phyloP scores from a whole-genome alignment of 2,113 vertebrate genomes.

The Lycocorax pyrrhopterus region DNA sequence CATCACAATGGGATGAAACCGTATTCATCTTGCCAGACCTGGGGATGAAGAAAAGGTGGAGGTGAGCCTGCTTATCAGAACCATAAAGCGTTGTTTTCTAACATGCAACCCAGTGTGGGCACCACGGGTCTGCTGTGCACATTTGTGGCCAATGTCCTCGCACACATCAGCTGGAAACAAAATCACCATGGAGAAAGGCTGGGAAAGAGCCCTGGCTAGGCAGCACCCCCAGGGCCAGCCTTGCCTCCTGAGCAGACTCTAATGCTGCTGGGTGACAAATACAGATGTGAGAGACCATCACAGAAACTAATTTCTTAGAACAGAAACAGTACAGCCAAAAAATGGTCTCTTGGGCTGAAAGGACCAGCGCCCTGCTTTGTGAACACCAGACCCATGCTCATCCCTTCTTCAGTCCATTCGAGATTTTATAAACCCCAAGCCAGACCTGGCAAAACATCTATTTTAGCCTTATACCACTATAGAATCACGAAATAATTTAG shows the following conservation, averaged over 20 bases:
- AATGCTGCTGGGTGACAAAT: background rate
- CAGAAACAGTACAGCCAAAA: background rate
- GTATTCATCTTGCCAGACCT: background rate
- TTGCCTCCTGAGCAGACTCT: background rate
- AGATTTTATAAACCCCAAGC: background rate
- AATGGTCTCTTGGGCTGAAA: background rate
- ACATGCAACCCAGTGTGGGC: background rate
- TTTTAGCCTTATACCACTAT: background rate
- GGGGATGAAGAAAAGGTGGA: background rate
- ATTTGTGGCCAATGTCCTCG: fast-evolving
- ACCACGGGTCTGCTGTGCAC: fast-evolving
- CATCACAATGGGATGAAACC: background rate
- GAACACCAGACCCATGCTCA: background rate
- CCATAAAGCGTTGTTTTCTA: background rate
- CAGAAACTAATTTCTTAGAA: background rate
- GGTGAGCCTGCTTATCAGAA: background rate
- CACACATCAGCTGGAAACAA: background rate
- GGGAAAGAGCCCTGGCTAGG: background rate
- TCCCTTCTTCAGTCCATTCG: fast-evolving
- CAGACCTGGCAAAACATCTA: background rate
- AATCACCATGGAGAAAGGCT: background rate
- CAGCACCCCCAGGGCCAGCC: background rate
- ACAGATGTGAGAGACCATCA: background rate
- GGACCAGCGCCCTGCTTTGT: background rate
- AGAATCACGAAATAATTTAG: background rate